Percentiles rank a stretch among this genome's conserved stretches.
These are phyloP conservation scores for Eupithecia subumbrata DNA, from an alignment of 2,888 invertebrate genomes.

Conservation along the genomic window DNA sequence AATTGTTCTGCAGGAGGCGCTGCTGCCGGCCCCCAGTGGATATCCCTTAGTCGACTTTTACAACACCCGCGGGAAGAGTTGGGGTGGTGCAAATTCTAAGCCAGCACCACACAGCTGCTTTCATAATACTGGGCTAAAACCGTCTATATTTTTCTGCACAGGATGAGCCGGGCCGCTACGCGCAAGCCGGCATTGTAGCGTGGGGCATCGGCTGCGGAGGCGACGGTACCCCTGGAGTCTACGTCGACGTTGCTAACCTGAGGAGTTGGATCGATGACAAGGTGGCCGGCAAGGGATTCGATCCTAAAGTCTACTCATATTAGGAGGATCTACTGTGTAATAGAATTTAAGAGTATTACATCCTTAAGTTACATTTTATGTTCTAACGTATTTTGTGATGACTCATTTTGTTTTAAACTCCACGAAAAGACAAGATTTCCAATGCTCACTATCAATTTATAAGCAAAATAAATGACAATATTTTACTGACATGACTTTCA, in stretches of 20 bases:
- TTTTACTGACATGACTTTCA: not conserved
- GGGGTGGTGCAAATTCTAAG: too few relatives aligned
- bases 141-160: constrained; percentile 38
- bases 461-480: constrained; percentile 4
- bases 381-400: too few relatives aligned
- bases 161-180: constrained; percentile 62
- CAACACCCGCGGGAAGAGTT: too few relatives aligned
- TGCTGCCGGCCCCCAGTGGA: too few relatives aligned
- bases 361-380: too few relatives aligned
- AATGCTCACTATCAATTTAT: not conserved
- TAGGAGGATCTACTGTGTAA: not conserved
- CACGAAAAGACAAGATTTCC: not conserved
- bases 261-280: constrained; percentile 88
- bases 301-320: constrained; percentile 60
- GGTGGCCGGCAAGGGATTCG: constrained; percentile 72
- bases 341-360: too few relatives aligned
- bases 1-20: too few relatives aligned
- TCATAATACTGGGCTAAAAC: too few relatives aligned
- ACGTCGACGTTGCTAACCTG: constrained; percentile 87
- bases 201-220: constrained; percentile 93
- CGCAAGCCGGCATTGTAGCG: constrained; percentile 87
- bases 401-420: too few relatives aligned
- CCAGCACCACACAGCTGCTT: too few relatives aligned
- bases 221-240: constrained; percentile 88
- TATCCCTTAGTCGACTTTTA: too few relatives aligned